A percentile compares a stretch with the other conserved stretches of the same genome.
Evolutionary conservation across 92 coral and sea anemone species (phyloP).

Genomic region (Parazoanthus darwini): DNA sequence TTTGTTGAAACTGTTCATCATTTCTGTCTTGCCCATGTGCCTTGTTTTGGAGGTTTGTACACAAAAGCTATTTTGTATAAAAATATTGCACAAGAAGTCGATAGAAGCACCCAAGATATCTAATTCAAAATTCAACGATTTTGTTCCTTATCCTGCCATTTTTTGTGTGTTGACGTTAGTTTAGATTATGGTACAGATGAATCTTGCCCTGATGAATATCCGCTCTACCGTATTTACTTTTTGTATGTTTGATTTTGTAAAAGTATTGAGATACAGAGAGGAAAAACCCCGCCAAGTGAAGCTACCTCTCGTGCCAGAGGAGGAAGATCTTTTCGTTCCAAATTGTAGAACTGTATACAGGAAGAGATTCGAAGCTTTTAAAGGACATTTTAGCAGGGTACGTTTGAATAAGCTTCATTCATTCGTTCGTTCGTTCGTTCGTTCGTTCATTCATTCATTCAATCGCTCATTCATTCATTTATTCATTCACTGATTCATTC

Average conservation of each 20-base stretch:
- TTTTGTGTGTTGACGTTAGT: background rate
- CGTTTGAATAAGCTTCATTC: background rate
- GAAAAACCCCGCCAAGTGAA: conserved; percentile 49
- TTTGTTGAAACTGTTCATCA: background rate
- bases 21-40: no score
- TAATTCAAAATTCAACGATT: no score
- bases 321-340: conserved; percentile 51
- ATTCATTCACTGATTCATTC: background rate
- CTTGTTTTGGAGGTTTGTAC: background rate
- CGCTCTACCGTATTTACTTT: background rate
- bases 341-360: conserved; percentile 60
- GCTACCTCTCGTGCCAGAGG: conserved; percentile 58
- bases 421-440: no score
- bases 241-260: background rate
- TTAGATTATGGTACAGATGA: background rate
- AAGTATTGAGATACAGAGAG: conserved; percentile 76
- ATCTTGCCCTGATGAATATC: background rate
- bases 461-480: no score
- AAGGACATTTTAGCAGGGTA: conserved; percentile 67
- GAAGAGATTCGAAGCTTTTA: conserved; percentile 53
- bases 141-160: background rate
- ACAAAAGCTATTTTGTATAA: no score
- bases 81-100: no score
- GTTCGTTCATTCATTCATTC: no score
- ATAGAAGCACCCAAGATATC: no score